Evolutionary conservation across 2,113 vertebrate species (phyloP).

Genomic region (Corythoichthys intestinalis): DNA sequence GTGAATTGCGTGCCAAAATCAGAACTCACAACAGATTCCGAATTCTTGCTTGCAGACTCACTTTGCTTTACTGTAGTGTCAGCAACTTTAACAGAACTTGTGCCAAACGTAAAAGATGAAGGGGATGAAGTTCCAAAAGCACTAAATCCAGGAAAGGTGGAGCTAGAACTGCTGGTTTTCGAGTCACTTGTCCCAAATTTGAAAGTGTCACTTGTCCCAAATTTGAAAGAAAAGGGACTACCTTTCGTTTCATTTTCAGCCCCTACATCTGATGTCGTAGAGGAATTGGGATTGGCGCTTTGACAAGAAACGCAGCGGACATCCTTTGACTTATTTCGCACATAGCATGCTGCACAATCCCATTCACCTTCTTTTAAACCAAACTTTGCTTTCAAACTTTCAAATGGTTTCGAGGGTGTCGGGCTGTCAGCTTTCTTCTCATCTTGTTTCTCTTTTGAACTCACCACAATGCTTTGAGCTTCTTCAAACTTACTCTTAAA

Average conservation of each 20-base stretch:
- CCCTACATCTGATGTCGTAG: slow-evolving; percentile 44
- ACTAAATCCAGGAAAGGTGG: slow-evolving; percentile 61
- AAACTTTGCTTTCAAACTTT: slow-evolving; percentile 70
- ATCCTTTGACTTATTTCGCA: slow-evolving; percentile 72
- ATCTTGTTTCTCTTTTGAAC: slow-evolving; percentile 40
- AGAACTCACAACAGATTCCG: slow-evolving; percentile 8
- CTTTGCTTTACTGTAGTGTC: slow-evolving; percentile 20
- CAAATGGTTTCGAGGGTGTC: slow-evolving; percentile 17
- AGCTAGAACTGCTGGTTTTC: slow-evolving; percentile 36
- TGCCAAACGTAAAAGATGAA: slow-evolving; percentile 74
- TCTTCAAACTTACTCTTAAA: slow-evolving; percentile 95
- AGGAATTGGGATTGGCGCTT: slow-evolving; percentile 55
- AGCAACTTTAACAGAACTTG: slow-evolving; percentile 30
- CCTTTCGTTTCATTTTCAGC: slow-evolving; percentile 43
- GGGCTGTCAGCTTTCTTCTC: slow-evolving; percentile 33
- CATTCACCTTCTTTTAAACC: slow-evolving; percentile 80
- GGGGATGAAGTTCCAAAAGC: slow-evolving; percentile 57
- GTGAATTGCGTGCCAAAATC: slow-evolving; percentile 70
- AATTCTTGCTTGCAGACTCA: slow-evolving; percentile 4
- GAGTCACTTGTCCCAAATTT: slow-evolving; percentile 70
- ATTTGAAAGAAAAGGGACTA: slow-evolving; percentile 66
- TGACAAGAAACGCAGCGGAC: slow-evolving; percentile 76
- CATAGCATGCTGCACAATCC: slow-evolving; percentile 77
- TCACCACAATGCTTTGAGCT: slow-evolving; percentile 75
- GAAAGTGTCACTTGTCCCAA: slow-evolving; percentile 70